Base-by-base conservation (phyloP, 2,113 vertebrate species). In the Pelmatolapia mariae region DNA sequence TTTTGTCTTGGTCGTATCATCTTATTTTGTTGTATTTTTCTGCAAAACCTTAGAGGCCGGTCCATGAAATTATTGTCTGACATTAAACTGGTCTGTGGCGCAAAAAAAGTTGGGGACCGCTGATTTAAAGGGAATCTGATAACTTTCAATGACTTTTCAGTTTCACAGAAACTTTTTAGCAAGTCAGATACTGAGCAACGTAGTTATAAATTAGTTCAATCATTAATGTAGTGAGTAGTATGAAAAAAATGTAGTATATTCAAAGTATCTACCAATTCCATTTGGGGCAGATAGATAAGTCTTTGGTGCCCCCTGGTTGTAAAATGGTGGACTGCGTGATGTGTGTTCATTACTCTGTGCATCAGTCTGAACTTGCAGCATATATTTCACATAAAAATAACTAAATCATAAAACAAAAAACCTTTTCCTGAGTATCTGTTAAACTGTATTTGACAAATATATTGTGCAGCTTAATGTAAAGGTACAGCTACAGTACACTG, bases 291-390 rank as follows among this genome's bases (percentile, higher is more conserved):
- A 52, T 29, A 12, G 16, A 40, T 29, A 16, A 50, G 22, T 10
- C 24, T 47, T 43, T 61, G 26, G 11, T 53, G 13, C 63, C 80
- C 45, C 71, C 84, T 86, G 31, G 57, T 82, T 76, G 84, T 38
- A 11, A 13, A 80, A 31, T 11, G 6, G 15, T 33, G 24, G 18
- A 79, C 36, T 81, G 33, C n/a, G 53, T 4, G 6, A 76, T 52
- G 31, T 11, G 31, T n/a, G 22, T 11, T 52, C 8, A 59, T 29
- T 40, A 47, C 19, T 68, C 19, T 38, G 33, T 38, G 19, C 33
- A 68, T 38, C 19, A 38, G 63, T 38, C 63, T 3, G 13, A n/a
- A 36, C 5, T 10, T 36, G 1, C 31, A 50, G 43, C 16, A 29
- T 2, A 76, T 18, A 47, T 50, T n/a, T 50, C 10, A 50, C 0